These are phyloP conservation scores for Apostichopus parvimensis DNA, from an alignment of 35 echinoderm and acorn worm genomes.

Conservation along the genomic window DNA sequence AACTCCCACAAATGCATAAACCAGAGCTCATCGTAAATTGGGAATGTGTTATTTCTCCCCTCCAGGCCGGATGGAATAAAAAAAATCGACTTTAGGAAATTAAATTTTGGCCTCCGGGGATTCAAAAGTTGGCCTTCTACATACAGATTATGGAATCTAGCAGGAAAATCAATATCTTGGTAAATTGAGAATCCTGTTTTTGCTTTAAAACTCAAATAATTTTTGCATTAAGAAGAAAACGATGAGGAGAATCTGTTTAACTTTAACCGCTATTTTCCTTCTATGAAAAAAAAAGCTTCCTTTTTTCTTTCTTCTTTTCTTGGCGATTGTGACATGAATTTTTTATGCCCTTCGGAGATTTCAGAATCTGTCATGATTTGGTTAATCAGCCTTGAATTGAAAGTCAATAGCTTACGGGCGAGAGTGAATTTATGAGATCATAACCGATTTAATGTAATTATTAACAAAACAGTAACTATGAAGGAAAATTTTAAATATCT, in stretches of 20 bases:
- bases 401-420: too few relatives aligned
- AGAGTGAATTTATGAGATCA: neutral
- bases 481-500: neutral
- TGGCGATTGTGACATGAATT: neutral
- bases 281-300: neutral
- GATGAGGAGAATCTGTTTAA: neutral
- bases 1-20: too few relatives aligned
- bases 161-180: slow-evolving; percentile 1
- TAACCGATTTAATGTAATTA: neutral
- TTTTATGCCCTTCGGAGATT: neutral
- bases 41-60: neutral
- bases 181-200: slow-evolving; percentile 5
- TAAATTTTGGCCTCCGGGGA: slow-evolving; percentile 11
- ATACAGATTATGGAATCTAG: slow-evolving; percentile 3
- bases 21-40: too few relatives aligned
- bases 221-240: neutral
- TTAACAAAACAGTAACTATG: neutral
- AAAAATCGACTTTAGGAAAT: neutral
- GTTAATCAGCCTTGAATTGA: neutral
- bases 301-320: neutral
- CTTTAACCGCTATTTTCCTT: neutral
- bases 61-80: neutral
- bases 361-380: neutral
- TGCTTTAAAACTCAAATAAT: neutral
- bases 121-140: neutral